Conservation (phyloP, 2,797 vertebrate genomes). For the Acanthopagrus latus region DNA sequence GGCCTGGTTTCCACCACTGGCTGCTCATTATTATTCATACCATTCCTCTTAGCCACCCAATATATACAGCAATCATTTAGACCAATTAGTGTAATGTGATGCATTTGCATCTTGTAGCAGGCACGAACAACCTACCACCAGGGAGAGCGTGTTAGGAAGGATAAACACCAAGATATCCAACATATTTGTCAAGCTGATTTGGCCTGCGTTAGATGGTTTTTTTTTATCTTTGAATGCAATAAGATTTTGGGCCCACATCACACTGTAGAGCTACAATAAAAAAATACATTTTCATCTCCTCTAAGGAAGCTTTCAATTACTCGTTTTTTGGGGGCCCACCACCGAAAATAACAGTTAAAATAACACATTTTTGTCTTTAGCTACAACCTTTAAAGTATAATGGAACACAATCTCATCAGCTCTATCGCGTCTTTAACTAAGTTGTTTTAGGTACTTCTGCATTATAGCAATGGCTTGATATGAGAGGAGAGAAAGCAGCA, state of each 20-base stretch:
- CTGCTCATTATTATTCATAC: conserved; percentile 74
- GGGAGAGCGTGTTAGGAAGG: conserved; percentile 34
- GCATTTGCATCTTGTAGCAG: conserved; percentile 52
- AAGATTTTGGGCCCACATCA: background rate
- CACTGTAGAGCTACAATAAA: background rate
- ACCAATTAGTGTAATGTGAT: conserved; percentile 62
- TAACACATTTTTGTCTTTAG: background rate
- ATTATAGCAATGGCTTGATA: background rate
- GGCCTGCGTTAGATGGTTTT: background rate
- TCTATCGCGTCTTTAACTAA: background rate
- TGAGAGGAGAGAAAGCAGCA: conserved; percentile 53
- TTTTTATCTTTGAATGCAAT: background rate
- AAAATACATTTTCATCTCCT: background rate
- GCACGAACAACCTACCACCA: conserved; percentile 38
- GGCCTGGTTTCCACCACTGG: conserved; percentile 65
- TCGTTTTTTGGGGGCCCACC: background rate
- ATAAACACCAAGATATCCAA: conserved; percentile 43
- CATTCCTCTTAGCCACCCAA: conserved; percentile 66
- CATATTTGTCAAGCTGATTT: conserved; percentile 30
- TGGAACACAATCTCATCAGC: background rate
- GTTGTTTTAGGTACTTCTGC: background rate
- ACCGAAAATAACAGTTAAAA: background rate
- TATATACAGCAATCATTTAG: conserved; percentile 64
- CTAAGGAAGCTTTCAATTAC: conserved; percentile 4
- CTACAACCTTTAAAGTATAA: background rate